Evolutionary conservation across 2,888 invertebrate species (phyloP).

Genomic region (Gymnocheta viridis): DNA sequence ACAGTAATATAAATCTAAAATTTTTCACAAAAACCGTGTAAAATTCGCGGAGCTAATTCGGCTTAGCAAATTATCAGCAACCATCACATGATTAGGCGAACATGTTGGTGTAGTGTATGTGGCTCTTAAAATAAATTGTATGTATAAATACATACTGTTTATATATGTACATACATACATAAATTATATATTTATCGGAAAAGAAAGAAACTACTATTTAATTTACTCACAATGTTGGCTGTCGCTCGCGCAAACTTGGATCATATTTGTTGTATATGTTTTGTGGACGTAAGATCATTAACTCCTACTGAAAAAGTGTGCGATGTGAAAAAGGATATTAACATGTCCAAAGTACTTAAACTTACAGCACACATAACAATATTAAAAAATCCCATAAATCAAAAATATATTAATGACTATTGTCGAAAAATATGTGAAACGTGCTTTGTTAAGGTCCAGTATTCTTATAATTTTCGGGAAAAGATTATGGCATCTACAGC

Average conservation of each 20-base stretch:
- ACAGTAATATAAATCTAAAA: too few relatives aligned
- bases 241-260: constrained; percentile 61
- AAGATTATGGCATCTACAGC: constrained; percentile 52
- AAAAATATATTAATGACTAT: constrained; percentile 37
- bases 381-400: constrained; percentile 50
- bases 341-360: constrained; percentile 45
- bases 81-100: too few relatives aligned
- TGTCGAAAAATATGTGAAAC: constrained; percentile 59
- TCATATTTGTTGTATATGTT: constrained; percentile 62
- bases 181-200: too few relatives aligned
- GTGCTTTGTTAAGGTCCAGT: constrained; percentile 55
- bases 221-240: constrained; percentile 49
- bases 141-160: too few relatives aligned
- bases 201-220: too few relatives aligned
- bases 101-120: too few relatives aligned
- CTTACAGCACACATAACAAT: constrained; percentile 49
- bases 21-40: too few relatives aligned
- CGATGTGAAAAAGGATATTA: constrained; percentile 45
- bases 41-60: too few relatives aligned
- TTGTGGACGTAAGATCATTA: constrained; percentile 43
- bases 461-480: constrained; percentile 64
- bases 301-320: constrained; percentile 29
- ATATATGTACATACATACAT: too few relatives aligned
- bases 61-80: too few relatives aligned
- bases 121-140: too few relatives aligned